These are phyloP conservation scores for Cydia amplana DNA, from an alignment of 1,140 invertebrate genomes.

Conservation along the genomic window DNA sequence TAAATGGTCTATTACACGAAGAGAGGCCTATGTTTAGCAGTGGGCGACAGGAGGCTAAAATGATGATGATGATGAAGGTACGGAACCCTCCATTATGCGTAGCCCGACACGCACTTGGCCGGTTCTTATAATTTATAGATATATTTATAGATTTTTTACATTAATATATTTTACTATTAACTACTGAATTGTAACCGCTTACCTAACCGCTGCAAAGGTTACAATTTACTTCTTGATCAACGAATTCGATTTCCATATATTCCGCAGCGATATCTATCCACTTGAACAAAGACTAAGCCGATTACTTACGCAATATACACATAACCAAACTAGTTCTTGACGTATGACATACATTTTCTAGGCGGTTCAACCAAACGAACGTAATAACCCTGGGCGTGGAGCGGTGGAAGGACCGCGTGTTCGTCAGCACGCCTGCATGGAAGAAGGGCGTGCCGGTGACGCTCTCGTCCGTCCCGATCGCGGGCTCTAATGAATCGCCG, in stretches of 20 bases:
- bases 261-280: not conserved
- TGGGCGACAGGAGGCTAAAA: too few species aligned
- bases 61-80: too few species aligned
- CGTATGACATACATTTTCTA: constrained; percentile 47
- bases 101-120: too few species aligned
- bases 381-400: constrained; percentile 87
- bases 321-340: constrained; percentile 13
- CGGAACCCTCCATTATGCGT: too few species aligned
- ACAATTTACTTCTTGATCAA: constrained; percentile 33
- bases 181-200: not conserved
- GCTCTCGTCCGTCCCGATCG: constrained; percentile 80
- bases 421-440: constrained; percentile 89
- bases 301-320: not conserved
- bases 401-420: constrained; percentile 83
- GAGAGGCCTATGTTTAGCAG: too few species aligned
- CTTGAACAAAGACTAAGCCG: not conserved
- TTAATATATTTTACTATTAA: too few species aligned
- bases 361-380: constrained; percentile 85
- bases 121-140: too few species aligned
- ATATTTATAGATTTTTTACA: too few species aligned
- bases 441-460: constrained; percentile 88
- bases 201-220: not conserved
- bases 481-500: constrained; percentile 81
- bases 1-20: too few species aligned
- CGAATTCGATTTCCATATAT: not conserved